These are phyloP conservation scores for Neolamprologus toae DNA, from an alignment of 2,113 vertebrate species.

Conservation along the genomic window DNA sequence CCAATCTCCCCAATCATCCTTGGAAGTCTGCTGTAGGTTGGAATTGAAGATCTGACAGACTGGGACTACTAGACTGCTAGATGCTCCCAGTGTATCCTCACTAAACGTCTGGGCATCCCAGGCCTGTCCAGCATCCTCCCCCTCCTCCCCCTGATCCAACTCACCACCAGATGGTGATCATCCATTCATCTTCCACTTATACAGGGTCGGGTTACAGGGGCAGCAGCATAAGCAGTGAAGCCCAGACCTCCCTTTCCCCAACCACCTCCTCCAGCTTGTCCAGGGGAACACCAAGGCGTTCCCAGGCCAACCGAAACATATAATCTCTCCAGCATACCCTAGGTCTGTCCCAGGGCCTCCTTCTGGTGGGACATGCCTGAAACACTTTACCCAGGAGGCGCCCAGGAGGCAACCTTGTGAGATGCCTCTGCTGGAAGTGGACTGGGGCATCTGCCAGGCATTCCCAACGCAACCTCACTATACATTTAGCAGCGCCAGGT, in stretches of 20 bases:
- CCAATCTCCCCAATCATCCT: background rate
- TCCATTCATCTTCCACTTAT: background rate
- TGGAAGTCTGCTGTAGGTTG: background rate
- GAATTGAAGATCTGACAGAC: background rate
- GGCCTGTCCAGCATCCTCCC: background rate
- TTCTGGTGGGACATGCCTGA: fast-evolving
- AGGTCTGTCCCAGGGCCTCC: background rate
- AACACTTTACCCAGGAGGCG: fast-evolving
- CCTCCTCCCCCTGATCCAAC: background rate
- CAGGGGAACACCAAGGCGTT: background rate
- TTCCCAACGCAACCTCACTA: no score
- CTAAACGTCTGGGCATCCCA: background rate
- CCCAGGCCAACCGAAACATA: background rate
- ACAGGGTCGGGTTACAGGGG: background rate
- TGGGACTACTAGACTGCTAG: background rate
- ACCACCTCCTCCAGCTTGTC: background rate
- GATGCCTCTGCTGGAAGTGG: background rate
- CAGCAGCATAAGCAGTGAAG: background rate
- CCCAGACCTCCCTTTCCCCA: background rate
- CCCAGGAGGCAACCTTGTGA: background rate
- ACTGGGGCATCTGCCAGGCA: no score
- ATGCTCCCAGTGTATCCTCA: background rate
- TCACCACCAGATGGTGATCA: background rate
- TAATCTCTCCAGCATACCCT: background rate
- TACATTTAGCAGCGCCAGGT: no score